These are phyloP conservation scores for Eilema caniola DNA, from an alignment of 2,888 invertebrate species.

Conservation along the genomic window DNA sequence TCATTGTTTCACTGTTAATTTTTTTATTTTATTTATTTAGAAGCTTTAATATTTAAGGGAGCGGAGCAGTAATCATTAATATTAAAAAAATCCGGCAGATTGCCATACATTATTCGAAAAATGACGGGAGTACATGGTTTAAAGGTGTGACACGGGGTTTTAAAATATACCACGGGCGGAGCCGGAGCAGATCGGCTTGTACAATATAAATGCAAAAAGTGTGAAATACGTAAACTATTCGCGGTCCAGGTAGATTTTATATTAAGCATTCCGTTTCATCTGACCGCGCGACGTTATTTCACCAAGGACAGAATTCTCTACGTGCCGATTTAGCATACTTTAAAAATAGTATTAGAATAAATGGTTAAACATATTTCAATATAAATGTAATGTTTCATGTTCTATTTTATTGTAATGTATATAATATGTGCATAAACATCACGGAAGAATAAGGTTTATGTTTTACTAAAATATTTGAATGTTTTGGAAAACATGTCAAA, in stretches of 20 bases:
- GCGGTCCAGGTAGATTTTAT: conserved; percentile 35
- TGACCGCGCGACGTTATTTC: conserved; percentile 47
- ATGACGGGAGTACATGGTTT: no score
- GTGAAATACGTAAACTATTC: conserved; percentile 27
- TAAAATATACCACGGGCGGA: no score
- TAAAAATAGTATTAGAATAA: conserved; percentile 19
- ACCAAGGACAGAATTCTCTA: conserved; percentile 41
- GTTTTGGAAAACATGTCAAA: not conserved
- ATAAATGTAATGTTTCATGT: not conserved
- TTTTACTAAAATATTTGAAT: conserved; percentile 1
- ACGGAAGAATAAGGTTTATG: not conserved
- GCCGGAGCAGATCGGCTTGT: no score
- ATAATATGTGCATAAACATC: no score
- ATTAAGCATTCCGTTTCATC: conserved; percentile 52
- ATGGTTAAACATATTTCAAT: no score
- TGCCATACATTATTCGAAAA: no score
- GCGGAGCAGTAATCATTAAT: no score
- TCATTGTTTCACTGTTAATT: no score
- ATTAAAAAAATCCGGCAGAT: no score
- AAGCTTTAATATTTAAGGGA: no score
- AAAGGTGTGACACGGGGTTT: no score
- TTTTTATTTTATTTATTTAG: no score
- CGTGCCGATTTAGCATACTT: conserved; percentile 40
- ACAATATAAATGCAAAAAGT: conserved; percentile 27
- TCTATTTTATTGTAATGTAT: not conserved